A percentile compares a stretch with the other conserved stretches of the same genome.
Conservation (phyloP, 2,113 vertebrate genomes). For the Pholis gunnellus region DNA sequence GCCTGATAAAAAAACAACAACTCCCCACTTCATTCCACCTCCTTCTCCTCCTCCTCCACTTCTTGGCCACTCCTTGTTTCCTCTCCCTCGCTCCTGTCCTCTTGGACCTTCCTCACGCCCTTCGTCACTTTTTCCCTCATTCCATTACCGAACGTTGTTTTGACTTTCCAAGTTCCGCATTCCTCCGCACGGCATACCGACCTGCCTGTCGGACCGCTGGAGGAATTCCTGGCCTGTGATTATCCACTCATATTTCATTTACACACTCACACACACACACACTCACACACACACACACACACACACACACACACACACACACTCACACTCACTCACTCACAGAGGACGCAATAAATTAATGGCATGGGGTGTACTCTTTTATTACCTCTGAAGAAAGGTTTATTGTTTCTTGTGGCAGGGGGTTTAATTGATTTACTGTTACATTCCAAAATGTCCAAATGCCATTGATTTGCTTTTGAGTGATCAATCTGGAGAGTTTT, state of each 20-base stretch:
- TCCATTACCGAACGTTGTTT: constrained; percentile 64
- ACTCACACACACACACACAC: constrained; percentile 13
- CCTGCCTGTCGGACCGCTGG: constrained; percentile 59
- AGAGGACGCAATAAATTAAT: constrained; percentile 65
- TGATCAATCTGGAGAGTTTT: constrained; percentile 53
- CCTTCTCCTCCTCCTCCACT: constrained; percentile 23
- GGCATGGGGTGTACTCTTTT: constrained; percentile 57
- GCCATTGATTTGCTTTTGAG: constrained; percentile 63
- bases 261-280: constrained; percentile 8
- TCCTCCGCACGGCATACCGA: constrained; percentile 66
- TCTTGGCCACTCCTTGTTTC: constrained; percentile 38
- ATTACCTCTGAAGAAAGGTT: constrained; percentile 66
- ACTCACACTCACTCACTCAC: constrained; percentile 19
- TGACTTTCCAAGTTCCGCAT: constrained; percentile 73
- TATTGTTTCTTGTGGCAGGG: constrained; percentile 68
- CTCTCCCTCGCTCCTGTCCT: constrained; percentile 44
- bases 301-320: constrained; percentile 24
- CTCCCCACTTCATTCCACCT: constrained; percentile 27
- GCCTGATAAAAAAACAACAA: constrained; percentile 28
- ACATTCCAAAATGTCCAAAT: constrained; percentile 63
- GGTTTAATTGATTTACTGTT: constrained; percentile 64
- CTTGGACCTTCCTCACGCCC: constrained; percentile 19
- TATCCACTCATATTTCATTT: constrained; percentile 78
- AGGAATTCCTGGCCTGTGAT: constrained; percentile 75
- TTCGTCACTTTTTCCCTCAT: constrained; percentile 49